Conservation (phyloP, 2,113 vertebrate genomes). For the Vanacampus margaritifer region DNA sequence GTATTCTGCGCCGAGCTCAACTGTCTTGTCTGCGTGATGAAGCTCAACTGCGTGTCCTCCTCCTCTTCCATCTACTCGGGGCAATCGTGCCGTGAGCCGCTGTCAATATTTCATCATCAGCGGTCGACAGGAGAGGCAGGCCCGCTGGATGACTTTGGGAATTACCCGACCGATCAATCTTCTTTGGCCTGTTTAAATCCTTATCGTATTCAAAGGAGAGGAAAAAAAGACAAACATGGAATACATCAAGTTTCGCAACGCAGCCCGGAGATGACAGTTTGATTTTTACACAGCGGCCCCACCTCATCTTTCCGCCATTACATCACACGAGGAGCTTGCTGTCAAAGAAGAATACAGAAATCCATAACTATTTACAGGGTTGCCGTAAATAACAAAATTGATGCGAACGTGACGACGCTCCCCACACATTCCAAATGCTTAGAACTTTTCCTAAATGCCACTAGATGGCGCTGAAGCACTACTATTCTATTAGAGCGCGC, state of each 20-base stretch:
- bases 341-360: background rate
- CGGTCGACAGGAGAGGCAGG: background rate
- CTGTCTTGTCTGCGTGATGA: background rate
- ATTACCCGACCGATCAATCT: background rate
- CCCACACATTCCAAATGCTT: too few relatives aligned
- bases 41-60: background rate
- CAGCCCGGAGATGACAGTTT: background rate
- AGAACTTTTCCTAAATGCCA: background rate
- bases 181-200: background rate
- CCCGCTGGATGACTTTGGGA: background rate
- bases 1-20: background rate
- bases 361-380: background rate
- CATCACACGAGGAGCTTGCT: background rate
- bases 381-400: background rate
- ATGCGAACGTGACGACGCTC: background rate
- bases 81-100: background rate
- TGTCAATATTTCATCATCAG: constrained; percentile 9
- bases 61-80: background rate
- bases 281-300: background rate
- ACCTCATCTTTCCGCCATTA: background rate
- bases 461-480: background rate
- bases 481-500: background rate
- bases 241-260: background rate
- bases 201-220: too few relatives aligned
- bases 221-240: too few relatives aligned